Evolutionary conservation across 2,888 invertebrate genomes (phyloP).

Genomic region (Ophraella communa): DNA sequence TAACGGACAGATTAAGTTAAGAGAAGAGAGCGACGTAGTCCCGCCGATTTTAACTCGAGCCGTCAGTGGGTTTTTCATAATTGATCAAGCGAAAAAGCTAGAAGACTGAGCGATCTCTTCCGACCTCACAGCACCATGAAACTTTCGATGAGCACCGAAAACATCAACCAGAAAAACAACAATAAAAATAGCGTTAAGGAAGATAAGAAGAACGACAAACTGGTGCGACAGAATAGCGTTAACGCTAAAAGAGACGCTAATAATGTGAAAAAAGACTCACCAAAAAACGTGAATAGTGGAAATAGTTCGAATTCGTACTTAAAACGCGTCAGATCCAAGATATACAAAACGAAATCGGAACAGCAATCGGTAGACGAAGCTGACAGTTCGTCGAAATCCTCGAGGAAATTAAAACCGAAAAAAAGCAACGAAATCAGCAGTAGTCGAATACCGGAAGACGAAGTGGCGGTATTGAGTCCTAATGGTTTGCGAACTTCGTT

Average conservation of each 20-base stretch:
- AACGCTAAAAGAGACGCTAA: constrained; percentile 11
- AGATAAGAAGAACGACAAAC: too few relatives aligned
- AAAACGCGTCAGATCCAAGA: constrained; percentile 58
- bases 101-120: constrained; percentile 57
- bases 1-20: constrained; percentile 36
- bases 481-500: constrained; percentile 42
- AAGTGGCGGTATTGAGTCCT: constrained; percentile 40
- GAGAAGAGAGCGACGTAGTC: constrained; percentile 36
- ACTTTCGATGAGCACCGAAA: constrained; percentile 50
- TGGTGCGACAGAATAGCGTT: too few relatives aligned
- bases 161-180: constrained; percentile 44
- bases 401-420: constrained; percentile 47
- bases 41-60: constrained; percentile 45
- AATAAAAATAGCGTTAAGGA: constrained; percentile 28
- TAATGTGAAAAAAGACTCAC: too few relatives aligned
- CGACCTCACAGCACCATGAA: constrained; percentile 37
- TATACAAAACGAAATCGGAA: constrained; percentile 55
- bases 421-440: constrained; percentile 33
- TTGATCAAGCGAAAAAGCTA: constrained; percentile 46
- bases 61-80: constrained; percentile 51
- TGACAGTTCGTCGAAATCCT: constrained; percentile 46
- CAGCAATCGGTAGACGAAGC: constrained; percentile 46
- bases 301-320: constrained; percentile 51
- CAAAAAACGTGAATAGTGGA: constrained; percentile 25
- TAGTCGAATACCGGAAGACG: constrained; percentile 45